Conservation (phyloP, 2,888 invertebrate genomes). For the Prenolepis imparis region DNA sequence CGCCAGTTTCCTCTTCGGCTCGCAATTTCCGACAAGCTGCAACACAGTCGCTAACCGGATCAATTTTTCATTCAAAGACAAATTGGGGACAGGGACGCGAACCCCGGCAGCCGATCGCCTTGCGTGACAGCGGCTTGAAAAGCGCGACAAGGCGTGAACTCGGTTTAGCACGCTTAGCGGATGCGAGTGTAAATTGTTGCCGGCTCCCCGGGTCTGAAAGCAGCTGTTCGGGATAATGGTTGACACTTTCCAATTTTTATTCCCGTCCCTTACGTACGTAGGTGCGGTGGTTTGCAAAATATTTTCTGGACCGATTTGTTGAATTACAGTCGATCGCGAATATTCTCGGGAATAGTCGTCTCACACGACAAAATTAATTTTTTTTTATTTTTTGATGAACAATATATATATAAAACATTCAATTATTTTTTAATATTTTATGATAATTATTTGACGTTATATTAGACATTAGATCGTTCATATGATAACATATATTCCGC, state of each 20-base stretch:
- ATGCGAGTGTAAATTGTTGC: conserved; percentile 27
- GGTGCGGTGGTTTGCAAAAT: neutral
- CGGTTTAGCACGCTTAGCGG: conserved; percentile 39
- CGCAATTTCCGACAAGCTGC: conserved; percentile 54
- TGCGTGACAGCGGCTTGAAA: conserved; percentile 52
- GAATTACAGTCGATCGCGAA: neutral
- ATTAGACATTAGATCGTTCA: neutral
- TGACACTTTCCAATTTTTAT: neutral
- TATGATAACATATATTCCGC: neutral
- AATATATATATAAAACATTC: neutral
- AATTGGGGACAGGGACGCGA: conserved; percentile 61
- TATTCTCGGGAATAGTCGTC: neutral
- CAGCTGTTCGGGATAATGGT: conserved; percentile 20
- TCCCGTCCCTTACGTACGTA: neutral
- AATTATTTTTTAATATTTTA: neutral
- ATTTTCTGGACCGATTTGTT: neutral
- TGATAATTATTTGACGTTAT: neutral
- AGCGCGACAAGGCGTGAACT: conserved; percentile 47
- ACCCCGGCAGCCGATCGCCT: conserved; percentile 42
- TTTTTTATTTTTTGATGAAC: neutral
- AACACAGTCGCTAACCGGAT: conserved; percentile 57
- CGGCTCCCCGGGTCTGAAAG: neutral
- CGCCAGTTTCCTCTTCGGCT: conserved; percentile 41
- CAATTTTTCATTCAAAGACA: conserved; percentile 71
- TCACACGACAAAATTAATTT: neutral